Conservation (phyloP, 2,888 invertebrate genomes). For the Pyrrhosoma nymphula region DNA sequence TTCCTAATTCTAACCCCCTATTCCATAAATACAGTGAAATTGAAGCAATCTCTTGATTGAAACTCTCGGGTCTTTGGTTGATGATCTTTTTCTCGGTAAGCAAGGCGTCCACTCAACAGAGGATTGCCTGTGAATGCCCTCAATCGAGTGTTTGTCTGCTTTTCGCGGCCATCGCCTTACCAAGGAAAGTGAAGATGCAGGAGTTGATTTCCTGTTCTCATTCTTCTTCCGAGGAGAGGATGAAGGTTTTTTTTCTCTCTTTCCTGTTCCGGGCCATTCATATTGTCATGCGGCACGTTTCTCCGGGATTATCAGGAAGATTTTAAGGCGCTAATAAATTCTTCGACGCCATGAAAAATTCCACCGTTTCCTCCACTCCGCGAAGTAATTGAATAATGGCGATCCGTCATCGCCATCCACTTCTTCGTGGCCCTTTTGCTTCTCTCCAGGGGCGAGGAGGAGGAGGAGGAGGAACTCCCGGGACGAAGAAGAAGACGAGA, state of each 20-base stretch:
- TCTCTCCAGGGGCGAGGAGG: background rate
- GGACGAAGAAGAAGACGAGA: background rate
- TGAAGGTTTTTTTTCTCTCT: background rate
- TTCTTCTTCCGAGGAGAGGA: background rate
- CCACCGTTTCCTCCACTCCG: background rate
- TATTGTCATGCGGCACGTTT: background rate
- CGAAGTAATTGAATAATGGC: background rate
- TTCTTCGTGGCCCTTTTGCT: no score
- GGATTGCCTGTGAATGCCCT: no score
- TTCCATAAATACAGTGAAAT: no score
- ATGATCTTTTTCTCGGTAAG: no score
- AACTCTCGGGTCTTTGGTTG: no score
- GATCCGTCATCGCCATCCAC: background rate
- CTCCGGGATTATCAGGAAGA: background rate
- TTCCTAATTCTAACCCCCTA: no score
- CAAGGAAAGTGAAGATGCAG: background rate
- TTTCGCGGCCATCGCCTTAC: background rate
- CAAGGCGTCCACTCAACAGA: no score
- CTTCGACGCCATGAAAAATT: slow-evolving; percentile 2
- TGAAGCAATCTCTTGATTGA: no score
- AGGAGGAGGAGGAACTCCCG: background rate
- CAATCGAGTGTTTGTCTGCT: background rate
- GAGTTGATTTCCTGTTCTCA: background rate
- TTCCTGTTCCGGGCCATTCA: background rate
- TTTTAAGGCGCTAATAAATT: slow-evolving; percentile 18